Evolutionary conservation across 2,113 vertebrate genomes (phyloP), one percentile per base, ranked within the genome.

Genomic region (Corvus cornix): DNA sequence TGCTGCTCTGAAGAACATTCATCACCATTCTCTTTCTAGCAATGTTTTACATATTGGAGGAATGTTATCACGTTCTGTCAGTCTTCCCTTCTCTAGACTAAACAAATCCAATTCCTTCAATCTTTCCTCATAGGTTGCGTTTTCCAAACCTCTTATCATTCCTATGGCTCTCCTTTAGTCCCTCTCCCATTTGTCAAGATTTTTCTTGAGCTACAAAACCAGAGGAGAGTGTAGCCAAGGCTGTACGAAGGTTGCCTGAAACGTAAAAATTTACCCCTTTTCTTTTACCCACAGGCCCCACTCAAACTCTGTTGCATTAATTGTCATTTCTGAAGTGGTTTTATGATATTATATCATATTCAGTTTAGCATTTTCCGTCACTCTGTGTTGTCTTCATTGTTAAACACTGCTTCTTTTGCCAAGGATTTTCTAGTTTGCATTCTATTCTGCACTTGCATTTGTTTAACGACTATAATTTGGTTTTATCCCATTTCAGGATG

Each of bases 91-190:
- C 87, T 56, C 81, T 91, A 97, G 96, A 97, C 96, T 96, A 97
- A 97, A 97, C 96, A 97, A 97, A 95, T 96, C 58, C 91, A 89
- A 22, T 95, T 96, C 94, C 83, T 96, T 96, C 95, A 97, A 95
- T 96, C 96, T 97, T 96, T 89, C 84, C 93, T 95, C 91, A 87
- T 78, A 84, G 91, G 91, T 73, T 92, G 86, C 5, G 0, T 97
- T 95, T 96, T 97, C 95, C 95, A 96, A 97, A 93, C 73, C 87
- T 96, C 93, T 96, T 97, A 97, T 96, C 96, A 91, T 96, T 95
- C 95, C 87, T 96, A 87, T 10, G 69, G 69, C 93, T 96, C 91
- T 94, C 94, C 84, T 95, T 93, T 76, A 84, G 77, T 94, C 78
- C 82, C 73, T 79, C 81, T 95, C 89, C 91, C 91, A 91, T 91